phyloP scores from a whole-genome alignment of 2,888 invertebrate genomes.

The Empis stercorea region DNA sequence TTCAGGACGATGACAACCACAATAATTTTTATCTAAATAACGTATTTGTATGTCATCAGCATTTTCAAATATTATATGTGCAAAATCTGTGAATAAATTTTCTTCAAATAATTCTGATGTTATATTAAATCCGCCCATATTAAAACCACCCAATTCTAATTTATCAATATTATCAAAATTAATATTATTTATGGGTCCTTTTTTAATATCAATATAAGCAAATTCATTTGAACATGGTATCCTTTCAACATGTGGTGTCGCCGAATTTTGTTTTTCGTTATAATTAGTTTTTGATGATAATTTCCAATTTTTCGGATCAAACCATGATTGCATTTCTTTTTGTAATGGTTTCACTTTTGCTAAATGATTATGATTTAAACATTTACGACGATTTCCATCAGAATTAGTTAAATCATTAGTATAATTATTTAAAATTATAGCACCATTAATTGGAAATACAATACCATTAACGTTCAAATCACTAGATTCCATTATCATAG shows the following conservation, averaged over 20 bases:
- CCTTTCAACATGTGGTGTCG: constrained; percentile 26
- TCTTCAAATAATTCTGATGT: constrained; percentile 23
- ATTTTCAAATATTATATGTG: constrained; percentile 28
- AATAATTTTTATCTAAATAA: constrained; percentile 21
- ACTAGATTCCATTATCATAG: constrained; percentile 23
- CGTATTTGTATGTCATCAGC: constrained; percentile 12
- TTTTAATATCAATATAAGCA: constrained; percentile 20
- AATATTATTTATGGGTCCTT: constrained; percentile 24
- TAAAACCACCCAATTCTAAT: constrained; percentile 25
- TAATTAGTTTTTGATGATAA: constrained; percentile 10
- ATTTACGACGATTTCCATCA: constrained; percentile 13
- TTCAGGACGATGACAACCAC: constrained; percentile 27
- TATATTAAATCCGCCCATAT: constrained; percentile 25
- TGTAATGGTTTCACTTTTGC: constrained; percentile 20
- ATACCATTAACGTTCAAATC: constrained; percentile 13
- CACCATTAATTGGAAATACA: constrained; percentile 6
- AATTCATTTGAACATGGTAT: constrained; percentile 32
- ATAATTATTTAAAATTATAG: constrained; percentile 7
- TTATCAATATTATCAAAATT: constrained; percentile 26
- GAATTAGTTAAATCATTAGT: constrained; percentile 11
- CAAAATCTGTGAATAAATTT: constrained; percentile 26
- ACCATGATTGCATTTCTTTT: constrained; percentile 24
- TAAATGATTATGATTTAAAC: constrained; percentile 17
- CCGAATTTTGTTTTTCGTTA: constrained; percentile 9
- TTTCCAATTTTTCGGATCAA: constrained; percentile 29